phyloP scores from a whole-genome alignment of 2,113 vertebrate genomes.

The Chelonoidis abingdonii region DNA sequence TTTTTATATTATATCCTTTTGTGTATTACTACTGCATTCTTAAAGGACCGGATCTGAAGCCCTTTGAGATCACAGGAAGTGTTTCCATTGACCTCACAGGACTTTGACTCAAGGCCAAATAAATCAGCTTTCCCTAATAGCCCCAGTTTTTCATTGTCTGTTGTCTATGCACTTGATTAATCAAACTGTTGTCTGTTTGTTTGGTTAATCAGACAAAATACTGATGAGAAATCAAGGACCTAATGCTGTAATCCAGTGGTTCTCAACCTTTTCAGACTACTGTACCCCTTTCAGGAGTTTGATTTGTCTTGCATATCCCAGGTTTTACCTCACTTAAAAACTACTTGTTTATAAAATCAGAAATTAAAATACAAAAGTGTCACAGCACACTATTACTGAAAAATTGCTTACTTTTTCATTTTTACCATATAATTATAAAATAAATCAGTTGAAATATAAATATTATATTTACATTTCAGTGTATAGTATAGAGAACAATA shows the following conservation, averaged over 20 bases:
- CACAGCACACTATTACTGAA: too few species aligned
- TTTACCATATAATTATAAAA: too few species aligned
- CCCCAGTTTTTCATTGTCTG: constrained; percentile 20
- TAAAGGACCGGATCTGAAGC: background rate
- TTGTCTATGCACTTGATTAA: constrained; percentile 34
- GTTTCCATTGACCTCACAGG: background rate
- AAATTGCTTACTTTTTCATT: too few species aligned
- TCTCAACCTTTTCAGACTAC: too few species aligned
- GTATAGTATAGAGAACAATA: too few species aligned
- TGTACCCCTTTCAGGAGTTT: too few species aligned
- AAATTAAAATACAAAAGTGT: too few species aligned
- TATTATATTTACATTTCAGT: too few species aligned
- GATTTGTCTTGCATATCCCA: too few species aligned
- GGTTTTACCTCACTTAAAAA: too few species aligned
- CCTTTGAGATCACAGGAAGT: background rate
- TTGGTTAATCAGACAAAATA: constrained; percentile 53
- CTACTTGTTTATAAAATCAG: too few species aligned
- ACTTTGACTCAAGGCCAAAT: background rate
- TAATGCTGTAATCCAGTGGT: background rate
- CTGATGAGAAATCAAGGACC: constrained; percentile 39
- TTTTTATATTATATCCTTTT: background rate
- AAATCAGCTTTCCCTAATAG: background rate
- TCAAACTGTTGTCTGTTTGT: constrained; percentile 41
- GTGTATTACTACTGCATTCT: background rate
- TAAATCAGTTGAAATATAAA: too few species aligned